Evolutionary conservation across 2,888 invertebrate species (phyloP).

Genomic region (Autographa pulchrina): DNA sequence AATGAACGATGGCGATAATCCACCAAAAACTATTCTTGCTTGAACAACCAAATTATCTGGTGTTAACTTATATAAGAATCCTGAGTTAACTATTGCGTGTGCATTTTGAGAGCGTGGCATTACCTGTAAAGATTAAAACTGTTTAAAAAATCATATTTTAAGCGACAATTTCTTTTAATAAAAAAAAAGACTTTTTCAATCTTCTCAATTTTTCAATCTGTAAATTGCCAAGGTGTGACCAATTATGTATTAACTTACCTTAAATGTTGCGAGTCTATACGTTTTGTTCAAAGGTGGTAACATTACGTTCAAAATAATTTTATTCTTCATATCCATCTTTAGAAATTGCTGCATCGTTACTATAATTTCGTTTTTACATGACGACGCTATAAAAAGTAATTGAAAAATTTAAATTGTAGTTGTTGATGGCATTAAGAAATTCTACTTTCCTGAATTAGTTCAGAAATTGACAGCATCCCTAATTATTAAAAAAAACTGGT

Average conservation of each 20-base stretch:
- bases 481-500: no score
- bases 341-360: conserved; percentile 80
- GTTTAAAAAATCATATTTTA: no score
- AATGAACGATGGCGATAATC: conserved; percentile 80
- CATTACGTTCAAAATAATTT: conserved; percentile 70
- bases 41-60: conserved; percentile 60
- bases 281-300: conserved; percentile 86
- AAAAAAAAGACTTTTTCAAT: no score
- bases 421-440: no score
- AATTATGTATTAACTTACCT: no score
- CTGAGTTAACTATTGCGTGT: conserved; percentile 93
- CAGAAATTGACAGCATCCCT: no score
- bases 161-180: no score
- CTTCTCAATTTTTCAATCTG: no score
- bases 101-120: conserved; percentile 93
- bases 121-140: conserved; percentile 83
- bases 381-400: conserved; percentile 34
- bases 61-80: conserved; percentile 88
- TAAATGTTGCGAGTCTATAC: conserved; percentile 89
- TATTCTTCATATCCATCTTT: conserved; percentile 70
- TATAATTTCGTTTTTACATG: conserved; percentile 29
- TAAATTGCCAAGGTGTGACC: no score
- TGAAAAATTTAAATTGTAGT: no score
- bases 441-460: no score
- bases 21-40: conserved; percentile 89